These are phyloP conservation scores for Salvelinus alpinus DNA, from an alignment of 2,113 vertebrate genomes.

Conservation along the genomic window DNA sequence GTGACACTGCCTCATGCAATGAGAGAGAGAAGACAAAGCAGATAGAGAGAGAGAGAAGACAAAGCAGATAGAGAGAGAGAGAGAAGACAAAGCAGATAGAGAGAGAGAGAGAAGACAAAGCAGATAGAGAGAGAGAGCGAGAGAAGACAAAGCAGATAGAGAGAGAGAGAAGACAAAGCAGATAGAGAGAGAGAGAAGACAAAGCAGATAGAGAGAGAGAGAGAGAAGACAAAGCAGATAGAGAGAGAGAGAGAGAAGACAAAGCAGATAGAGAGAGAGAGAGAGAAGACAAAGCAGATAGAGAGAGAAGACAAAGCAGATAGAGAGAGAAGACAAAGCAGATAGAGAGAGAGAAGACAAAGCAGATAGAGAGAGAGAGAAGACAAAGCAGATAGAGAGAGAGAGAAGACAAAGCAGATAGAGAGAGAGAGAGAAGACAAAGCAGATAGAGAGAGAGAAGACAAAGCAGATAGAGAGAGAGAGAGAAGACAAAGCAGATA, in stretches of 20 bases:
- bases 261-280: background rate
- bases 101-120: background rate
- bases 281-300: slow-evolving; percentile 12
- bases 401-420: slow-evolving; percentile 15
- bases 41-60: background rate
- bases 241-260: background rate
- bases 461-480: background rate
- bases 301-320: background rate
- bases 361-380: no score
- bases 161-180: slow-evolving; percentile 19
- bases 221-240: slow-evolving; percentile 15
- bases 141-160: background rate
- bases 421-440: background rate
- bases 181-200: background rate
- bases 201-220: background rate
- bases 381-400: slow-evolving; percentile 4
- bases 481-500: slow-evolving; percentile 3
- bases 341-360: slow-evolving; percentile 1
- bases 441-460: background rate
- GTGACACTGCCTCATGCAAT: slow-evolving; percentile 28
- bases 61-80: slow-evolving; percentile 16
- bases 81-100: background rate
- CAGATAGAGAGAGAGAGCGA: slow-evolving; percentile 24
- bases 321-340: slow-evolving; percentile 19
- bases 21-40: slow-evolving; percentile 19